Conservation (phyloP, 2,888 invertebrate species). For the Carabus problematicus region DNA sequence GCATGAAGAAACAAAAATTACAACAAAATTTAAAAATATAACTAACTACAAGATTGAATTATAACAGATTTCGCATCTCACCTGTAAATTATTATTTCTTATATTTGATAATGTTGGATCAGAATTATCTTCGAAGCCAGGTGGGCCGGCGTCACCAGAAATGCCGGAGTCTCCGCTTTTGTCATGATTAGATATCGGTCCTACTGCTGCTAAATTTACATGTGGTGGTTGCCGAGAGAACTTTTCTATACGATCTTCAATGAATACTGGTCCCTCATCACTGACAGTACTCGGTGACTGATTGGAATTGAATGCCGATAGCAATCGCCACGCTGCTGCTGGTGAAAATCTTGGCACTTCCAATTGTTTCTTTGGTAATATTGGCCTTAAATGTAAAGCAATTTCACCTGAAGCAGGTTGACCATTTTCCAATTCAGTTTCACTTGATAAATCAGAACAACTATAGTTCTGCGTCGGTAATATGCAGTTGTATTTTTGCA, state of each 20-base stretch:
- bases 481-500: conserved; percentile 47
- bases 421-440: conserved; percentile 58
- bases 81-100: conserved; percentile 53
- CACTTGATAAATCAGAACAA: conserved; percentile 66
- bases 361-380: conserved; percentile 78
- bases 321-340: conserved; percentile 80
- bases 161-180: conserved; percentile 87
- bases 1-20: no score
- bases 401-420: conserved; percentile 66
- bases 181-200: conserved; percentile 65
- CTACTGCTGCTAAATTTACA: conserved; percentile 61
- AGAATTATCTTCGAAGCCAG: conserved; percentile 62
- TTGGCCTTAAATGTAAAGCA: conserved; percentile 76
- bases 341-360: conserved; percentile 84
- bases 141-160: conserved; percentile 76
- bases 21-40: no score
- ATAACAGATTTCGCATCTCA: conserved; percentile 40
- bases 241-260: conserved; percentile 64
- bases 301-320: conserved; percentile 68
- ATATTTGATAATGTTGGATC: conserved; percentile 54
- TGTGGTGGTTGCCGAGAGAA: conserved; percentile 62
- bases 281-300: conserved; percentile 50
- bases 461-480: conserved; percentile 57
- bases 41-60: no score
- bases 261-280: conserved; percentile 56